These are phyloP conservation scores for Leucozona laternaria DNA, from an alignment of 2,888 invertebrate species.

Conservation along the genomic window DNA sequence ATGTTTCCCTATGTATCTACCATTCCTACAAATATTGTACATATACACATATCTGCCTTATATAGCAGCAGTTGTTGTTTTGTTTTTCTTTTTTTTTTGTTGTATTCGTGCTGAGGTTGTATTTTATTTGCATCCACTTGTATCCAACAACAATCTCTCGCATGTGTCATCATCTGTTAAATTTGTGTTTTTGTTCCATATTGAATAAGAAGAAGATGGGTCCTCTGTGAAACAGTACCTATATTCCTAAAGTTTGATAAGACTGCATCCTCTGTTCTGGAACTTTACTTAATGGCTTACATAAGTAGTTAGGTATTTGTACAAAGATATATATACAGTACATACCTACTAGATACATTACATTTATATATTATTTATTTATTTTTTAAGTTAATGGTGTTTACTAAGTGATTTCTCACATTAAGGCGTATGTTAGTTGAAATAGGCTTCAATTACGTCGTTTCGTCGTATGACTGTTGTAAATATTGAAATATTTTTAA, in stretches of 20 bases:
- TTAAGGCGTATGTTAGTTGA: constrained; percentile 49
- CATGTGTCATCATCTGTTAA: constrained; percentile 75
- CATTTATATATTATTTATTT: no score
- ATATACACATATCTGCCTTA: constrained; percentile 1
- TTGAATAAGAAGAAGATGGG: constrained; percentile 47
- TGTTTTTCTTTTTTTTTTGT: background rate
- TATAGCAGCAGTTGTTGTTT: background rate
- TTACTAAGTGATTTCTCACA: constrained; percentile 67
- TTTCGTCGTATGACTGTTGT: background rate
- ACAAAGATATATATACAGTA: background rate
- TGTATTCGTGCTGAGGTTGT: constrained; percentile 29
- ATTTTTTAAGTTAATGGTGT: constrained; percentile 49
- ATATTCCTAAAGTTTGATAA: constrained; percentile 32
- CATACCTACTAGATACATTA: no score
- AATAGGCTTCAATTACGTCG: constrained; percentile 57
- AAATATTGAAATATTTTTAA: constrained; percentile 45
- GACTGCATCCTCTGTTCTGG: constrained; percentile 49
- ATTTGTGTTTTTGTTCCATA: constrained; percentile 68
- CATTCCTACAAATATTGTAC: background rate
- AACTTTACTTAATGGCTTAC: constrained; percentile 29
- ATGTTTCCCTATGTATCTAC: constrained; percentile 22
- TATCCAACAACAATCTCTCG: constrained; percentile 40
- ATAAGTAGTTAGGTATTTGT: constrained; percentile 4
- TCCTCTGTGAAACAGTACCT: constrained; percentile 18
- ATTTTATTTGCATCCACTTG: constrained; percentile 34